Evolutionary conservation across 2,797 vertebrate genomes (phyloP), one percentile per base, ranked within the genome.

Genomic region (Lacerta bilineata): DNA sequence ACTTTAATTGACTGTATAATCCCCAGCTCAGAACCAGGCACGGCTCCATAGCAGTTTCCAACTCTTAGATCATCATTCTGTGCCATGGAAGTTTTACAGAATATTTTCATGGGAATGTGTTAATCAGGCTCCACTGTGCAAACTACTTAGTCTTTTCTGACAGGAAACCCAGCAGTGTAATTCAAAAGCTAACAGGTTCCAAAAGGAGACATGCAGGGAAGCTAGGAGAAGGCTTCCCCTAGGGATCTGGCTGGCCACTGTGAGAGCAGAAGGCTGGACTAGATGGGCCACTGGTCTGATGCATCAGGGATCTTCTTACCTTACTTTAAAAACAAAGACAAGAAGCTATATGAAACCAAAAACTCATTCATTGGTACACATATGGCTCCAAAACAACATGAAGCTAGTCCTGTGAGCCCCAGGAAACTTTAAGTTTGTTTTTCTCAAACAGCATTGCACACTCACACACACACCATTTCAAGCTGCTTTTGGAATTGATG

Each of bases 1-100:
- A 64, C 88, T 92, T 91, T 86, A 81, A 88, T 89, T 88, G 92
- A 87, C 74, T 41, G 91, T 92, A 91, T 92, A 92, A 93, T 91
- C 8, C 9, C 39, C 8, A 23, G 33, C 9, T n/a, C 64, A n/a
- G 88, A 92, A 50, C 84, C 91, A 74, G 59, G 59, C 78, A 36
- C 64, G 89, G 90, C 88, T 91, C 89, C 81, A 85, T 76, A 83
- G 90, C 91, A 89, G 88, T n/a, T 46, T 36, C 75, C 89, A 83
- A 90, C 59, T 72, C 59, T 13, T 75, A 25, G 39, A 9, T 64
- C 39, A 59, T 5, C 3, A 0, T n/a, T 86, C 20, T 69, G 23
- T 8, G 64, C 91, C 88, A 84, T 39, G 55, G 55, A 64, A 39
- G 2, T 64, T 25, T 20, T 20, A 64, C 8, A 64, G 33, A 61